A percentile compares a stretch with the other conserved stretches of the same genome.
These are phyloP conservation scores for Sus cebifrons DNA, from an alignment of 2,797 vertebrate genomes.

Conservation along the genomic window DNA sequence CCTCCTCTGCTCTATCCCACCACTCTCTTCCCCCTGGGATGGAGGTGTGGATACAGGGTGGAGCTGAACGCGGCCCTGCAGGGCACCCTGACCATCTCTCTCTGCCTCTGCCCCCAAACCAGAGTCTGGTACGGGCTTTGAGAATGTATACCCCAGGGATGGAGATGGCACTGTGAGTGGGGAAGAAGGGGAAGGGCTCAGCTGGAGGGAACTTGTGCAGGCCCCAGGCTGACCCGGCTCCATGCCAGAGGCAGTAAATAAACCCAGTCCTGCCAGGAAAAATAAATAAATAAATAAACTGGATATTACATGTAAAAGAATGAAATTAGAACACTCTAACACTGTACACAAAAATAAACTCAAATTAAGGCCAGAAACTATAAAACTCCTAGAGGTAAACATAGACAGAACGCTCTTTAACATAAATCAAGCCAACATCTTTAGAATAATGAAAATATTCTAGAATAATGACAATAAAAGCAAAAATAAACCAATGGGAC, in stretches of 20 bases:
- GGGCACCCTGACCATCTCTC: neutral
- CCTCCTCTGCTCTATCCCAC: too few species aligned
- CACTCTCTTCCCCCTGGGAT: neutral
- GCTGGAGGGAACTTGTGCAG: neutral
- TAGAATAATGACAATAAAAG: too few species aligned
- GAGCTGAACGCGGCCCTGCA: neutral
- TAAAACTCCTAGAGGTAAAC: too few species aligned
- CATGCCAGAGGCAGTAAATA: conserved; percentile 79
- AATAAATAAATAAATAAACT: too few species aligned
- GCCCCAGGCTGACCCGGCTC: conserved; percentile 1
- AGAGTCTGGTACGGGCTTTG: neutral
- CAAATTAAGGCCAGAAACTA: too few species aligned
- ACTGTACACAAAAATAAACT: too few species aligned
- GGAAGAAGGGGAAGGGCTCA: neutral
- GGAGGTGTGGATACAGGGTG: neutral
- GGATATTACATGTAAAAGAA: too few species aligned
- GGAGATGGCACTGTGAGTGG: neutral
- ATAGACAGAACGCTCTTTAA: too few species aligned
- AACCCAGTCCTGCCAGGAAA: conserved; percentile 62
- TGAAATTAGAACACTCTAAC: too few species aligned
- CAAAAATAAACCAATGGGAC: too few species aligned
- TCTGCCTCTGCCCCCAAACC: neutral
- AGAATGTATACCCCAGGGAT: neutral
- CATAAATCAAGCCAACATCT: too few species aligned
- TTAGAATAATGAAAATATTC: too few species aligned